phyloP scores from a whole-genome alignment of 2,113 vertebrate species.

The Pterocles orientalis region DNA sequence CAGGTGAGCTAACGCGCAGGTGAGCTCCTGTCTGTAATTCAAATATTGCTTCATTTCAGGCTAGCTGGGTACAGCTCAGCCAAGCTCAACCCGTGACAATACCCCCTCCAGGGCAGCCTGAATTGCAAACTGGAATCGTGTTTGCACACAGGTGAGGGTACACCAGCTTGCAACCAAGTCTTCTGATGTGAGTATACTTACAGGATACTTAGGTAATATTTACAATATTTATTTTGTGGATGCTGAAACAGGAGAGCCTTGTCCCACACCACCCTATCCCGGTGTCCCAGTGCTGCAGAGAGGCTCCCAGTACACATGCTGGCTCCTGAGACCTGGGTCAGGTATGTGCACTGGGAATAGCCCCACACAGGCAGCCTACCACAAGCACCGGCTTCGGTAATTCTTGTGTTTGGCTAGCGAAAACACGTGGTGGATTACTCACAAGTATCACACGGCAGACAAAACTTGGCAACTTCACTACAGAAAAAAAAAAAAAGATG shows the following conservation, averaged over 20 bases:
- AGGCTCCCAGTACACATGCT: neutral
- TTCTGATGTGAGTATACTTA: neutral
- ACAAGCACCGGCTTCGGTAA: accelerated
- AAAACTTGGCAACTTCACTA: neutral
- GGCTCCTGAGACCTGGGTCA: neutral
- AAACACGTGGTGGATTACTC: neutral
- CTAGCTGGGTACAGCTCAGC: neutral
- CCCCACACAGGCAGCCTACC: neutral
- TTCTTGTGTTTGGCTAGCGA: neutral
- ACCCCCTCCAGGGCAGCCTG: neutral
- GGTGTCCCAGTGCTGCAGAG: accelerated
- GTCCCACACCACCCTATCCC: neutral
- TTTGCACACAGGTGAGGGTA: neutral
- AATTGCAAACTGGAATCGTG: neutral
- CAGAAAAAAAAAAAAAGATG: neutral
- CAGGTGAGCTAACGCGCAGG: accelerated
- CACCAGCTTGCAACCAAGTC: neutral
- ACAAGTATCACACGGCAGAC: neutral
- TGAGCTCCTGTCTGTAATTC: neutral
- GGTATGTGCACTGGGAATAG: neutral
- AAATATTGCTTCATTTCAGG: neutral
- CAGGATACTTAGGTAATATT: neutral
- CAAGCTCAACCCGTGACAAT: neutral
- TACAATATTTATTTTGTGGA: neutral
- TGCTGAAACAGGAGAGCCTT: neutral